Conservation (phyloP, 2,113 vertebrate genomes). For the Cyanistes caeruleus region DNA sequence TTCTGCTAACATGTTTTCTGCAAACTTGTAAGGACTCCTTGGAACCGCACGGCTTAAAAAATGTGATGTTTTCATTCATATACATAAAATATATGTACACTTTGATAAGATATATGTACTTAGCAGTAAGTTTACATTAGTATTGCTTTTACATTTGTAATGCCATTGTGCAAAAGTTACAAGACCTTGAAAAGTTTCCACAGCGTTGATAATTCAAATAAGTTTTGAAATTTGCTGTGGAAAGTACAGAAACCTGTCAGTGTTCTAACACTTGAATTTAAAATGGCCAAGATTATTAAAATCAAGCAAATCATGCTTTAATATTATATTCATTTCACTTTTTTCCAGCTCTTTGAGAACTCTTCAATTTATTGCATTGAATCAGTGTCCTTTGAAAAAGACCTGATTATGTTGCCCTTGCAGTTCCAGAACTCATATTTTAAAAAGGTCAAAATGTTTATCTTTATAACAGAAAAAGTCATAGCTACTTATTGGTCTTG, state of each 20-base stretch:
- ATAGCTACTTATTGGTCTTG: slow-evolving; percentile 31
- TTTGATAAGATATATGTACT: background rate
- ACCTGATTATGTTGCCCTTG: slow-evolving; percentile 45
- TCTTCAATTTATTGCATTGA: slow-evolving; percentile 53
- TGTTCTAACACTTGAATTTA: background rate
- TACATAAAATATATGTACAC: background rate
- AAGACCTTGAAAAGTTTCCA: background rate
- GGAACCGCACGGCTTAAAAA: background rate
- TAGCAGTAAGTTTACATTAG: background rate
- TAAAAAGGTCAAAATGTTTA: slow-evolving; percentile 69
- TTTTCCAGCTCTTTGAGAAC: slow-evolving; percentile 36
- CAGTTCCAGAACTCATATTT: slow-evolving; percentile 48
- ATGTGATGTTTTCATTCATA: background rate
- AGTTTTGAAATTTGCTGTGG: background rate
- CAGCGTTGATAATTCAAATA: background rate
- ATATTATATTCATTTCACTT: slow-evolving; percentile 14
- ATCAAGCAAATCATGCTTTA: background rate
- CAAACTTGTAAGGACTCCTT: background rate
- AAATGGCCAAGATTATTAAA: slow-evolving; percentile 5
- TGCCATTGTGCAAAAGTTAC: background rate
- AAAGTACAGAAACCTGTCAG: background rate
- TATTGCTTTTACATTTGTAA: background rate
- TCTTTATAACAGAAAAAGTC: slow-evolving; percentile 53
- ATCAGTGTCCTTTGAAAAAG: slow-evolving; percentile 53
- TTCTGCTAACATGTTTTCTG: background rate